phyloP scores from a whole-genome alignment of 1,140 invertebrate species.

The Drosophila trapezifrons region DNA sequence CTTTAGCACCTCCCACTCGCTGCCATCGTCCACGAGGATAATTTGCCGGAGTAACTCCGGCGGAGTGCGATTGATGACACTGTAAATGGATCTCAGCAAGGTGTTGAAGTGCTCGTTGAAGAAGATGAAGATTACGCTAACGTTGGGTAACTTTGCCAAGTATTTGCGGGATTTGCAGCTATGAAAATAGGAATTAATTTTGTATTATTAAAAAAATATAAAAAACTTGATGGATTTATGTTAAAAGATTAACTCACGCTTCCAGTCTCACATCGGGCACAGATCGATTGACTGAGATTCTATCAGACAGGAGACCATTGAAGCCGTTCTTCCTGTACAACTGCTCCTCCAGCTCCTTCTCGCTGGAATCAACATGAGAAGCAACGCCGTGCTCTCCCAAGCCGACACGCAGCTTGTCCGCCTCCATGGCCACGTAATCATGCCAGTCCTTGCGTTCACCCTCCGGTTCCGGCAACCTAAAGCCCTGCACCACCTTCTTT shows the following conservation, averaged over 20 bases:
- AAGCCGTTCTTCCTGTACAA: slow-evolving; percentile 92
- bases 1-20: slow-evolving; percentile 89
- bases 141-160: slow-evolving; percentile 89
- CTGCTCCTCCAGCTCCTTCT: slow-evolving; percentile 85
- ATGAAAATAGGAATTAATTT: slow-evolving; percentile 80
- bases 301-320: slow-evolving; percentile 91
- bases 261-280: slow-evolving; percentile 90
- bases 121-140: slow-evolving; percentile 95
- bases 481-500: neutral
- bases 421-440: slow-evolving; percentile 87
- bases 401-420: slow-evolving; percentile 86
- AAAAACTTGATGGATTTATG: too few species aligned
- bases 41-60: slow-evolving; percentile 92
- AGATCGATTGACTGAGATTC: slow-evolving; percentile 90
- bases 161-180: slow-evolving; percentile 92
- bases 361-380: slow-evolving; percentile 84
- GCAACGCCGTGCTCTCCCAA: slow-evolving; percentile 90
- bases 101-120: slow-evolving; percentile 97
- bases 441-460: slow-evolving; percentile 89
- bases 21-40: slow-evolving; percentile 97
- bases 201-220: slow-evolving; percentile 84
- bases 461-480: slow-evolving; percentile 51
- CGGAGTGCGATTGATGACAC: slow-evolving; percentile 94
- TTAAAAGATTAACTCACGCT: slow-evolving; percentile 85
- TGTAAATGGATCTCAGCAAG: slow-evolving; percentile 92